Evolutionary conservation across 2,888 invertebrate species (phyloP).

Genomic region (Aromia moschata): DNA sequence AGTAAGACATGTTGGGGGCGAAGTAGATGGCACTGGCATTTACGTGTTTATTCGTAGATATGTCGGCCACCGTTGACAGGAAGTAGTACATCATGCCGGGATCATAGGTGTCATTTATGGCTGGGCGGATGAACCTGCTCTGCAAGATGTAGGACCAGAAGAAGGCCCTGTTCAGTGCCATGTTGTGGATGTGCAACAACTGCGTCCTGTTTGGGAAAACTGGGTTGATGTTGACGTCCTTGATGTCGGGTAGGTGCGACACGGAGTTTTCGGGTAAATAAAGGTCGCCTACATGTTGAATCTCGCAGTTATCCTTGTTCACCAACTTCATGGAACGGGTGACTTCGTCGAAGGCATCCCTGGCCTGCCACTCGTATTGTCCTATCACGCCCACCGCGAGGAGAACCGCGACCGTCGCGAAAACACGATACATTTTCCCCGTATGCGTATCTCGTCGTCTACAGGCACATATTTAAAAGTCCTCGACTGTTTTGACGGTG

Average conservation of each 20-base stretch:
- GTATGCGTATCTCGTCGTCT: no score
- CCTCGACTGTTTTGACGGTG: no score
- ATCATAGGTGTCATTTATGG: conserved; percentile 91
- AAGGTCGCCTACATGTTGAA: conserved; percentile 84
- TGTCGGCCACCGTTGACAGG: conserved; percentile 93
- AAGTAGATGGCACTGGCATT: conserved; percentile 95
- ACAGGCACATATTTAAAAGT: no score
- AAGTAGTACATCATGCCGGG: conserved; percentile 99
- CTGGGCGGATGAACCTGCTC: conserved; percentile 87
- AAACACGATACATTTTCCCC: conserved; percentile 12
- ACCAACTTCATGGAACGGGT: conserved; percentile 85
- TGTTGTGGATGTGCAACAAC: conserved; percentile 91
- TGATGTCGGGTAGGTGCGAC: conserved; percentile 92
- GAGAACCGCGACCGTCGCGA: conserved; percentile 23
- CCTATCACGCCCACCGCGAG: conserved; percentile 68
- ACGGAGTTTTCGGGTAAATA: conserved; percentile 85
- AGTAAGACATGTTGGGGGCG: conserved; percentile 92
- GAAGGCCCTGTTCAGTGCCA: conserved; percentile 95
- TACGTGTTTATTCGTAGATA: conserved; percentile 89
- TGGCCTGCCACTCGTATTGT: conserved; percentile 91
- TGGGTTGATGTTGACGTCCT: conserved; percentile 93
- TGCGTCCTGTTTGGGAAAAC: conserved; percentile 95
- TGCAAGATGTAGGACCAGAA: conserved; percentile 96
- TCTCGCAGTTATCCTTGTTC: conserved; percentile 87
- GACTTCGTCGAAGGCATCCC: conserved; percentile 91